phyloP scores from a whole-genome alignment of 2,113 vertebrate genomes.

The Chitala chitala region DNA sequence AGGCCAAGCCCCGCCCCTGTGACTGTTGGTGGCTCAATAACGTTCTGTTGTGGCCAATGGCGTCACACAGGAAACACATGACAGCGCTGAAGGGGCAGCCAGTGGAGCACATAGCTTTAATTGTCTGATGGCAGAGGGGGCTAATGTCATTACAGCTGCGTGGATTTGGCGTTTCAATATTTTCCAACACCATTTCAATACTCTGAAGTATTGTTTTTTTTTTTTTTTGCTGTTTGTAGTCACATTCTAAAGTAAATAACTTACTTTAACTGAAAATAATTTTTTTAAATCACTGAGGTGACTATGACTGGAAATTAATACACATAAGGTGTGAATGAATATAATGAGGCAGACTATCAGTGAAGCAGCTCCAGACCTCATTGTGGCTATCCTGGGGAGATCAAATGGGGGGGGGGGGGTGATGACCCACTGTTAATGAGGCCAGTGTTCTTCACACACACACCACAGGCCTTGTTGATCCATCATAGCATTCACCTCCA shows the following conservation, averaged over 20 bases:
- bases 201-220: too few species aligned
- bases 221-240: too few species aligned
- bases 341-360: not conserved
- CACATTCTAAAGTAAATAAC: too few species aligned
- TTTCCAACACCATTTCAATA: too few species aligned
- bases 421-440: conserved; percentile 1
- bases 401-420: not conserved
- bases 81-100: not conserved
- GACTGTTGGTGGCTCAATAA: not conserved
- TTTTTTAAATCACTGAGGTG: too few species aligned
- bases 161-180: too few species aligned
- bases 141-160: too few species aligned
- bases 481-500: not conserved
- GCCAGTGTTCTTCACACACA: conserved; percentile 21
- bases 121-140: too few species aligned
- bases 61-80: not conserved
- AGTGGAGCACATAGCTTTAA: not conserved
- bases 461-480: conserved; percentile 2
- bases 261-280: too few species aligned
- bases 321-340: not conserved
- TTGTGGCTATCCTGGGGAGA: not conserved
- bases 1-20: not conserved
- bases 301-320: not conserved
- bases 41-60: not conserved
- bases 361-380: not conserved